A percentile compares a stretch with the other conserved stretches of the same genome.
These are phyloP conservation scores for Synergus laeviventris DNA, from an alignment of 2,888 invertebrate species.

Conservation along the genomic window DNA sequence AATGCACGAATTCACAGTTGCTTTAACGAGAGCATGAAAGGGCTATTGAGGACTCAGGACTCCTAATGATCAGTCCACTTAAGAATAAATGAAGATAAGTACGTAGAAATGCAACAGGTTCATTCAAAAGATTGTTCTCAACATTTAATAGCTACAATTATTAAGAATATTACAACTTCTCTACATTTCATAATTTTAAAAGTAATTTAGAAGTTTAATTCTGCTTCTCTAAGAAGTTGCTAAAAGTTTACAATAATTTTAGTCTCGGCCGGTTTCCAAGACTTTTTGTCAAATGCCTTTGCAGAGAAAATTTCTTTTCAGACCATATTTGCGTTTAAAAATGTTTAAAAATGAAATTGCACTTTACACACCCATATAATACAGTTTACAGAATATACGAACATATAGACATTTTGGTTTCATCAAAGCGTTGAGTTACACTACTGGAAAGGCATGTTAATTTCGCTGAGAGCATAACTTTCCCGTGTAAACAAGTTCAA, in stretches of 20 bases:
- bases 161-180: not conserved
- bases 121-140: constrained; percentile 1
- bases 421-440: too few species aligned
- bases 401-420: too few species aligned
- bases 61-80: constrained; percentile 20
- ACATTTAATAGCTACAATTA: not conserved
- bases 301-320: too few species aligned
- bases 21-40: constrained; percentile 19
- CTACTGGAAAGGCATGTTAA: too few species aligned
- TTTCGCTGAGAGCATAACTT: too few species aligned
- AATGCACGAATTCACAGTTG: not conserved
- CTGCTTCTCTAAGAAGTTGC: not conserved
- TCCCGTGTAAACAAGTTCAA: too few species aligned
- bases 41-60: constrained; percentile 14
- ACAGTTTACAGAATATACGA: too few species aligned
- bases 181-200: not conserved
- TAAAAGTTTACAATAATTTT: not conserved
- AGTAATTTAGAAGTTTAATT: not conserved
- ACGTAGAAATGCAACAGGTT: constrained; percentile 5
- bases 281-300: too few species aligned
- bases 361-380: too few species aligned
- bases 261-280: too few species aligned
- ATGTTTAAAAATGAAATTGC: too few species aligned
- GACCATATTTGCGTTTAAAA: too few species aligned
- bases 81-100: constrained; percentile 6